A percentile compares a stretch with the other conserved stretches of the same genome.
Evolutionary conservation across 2,888 invertebrate genomes (phyloP).

Genomic region (Drosophila formosana): DNA sequence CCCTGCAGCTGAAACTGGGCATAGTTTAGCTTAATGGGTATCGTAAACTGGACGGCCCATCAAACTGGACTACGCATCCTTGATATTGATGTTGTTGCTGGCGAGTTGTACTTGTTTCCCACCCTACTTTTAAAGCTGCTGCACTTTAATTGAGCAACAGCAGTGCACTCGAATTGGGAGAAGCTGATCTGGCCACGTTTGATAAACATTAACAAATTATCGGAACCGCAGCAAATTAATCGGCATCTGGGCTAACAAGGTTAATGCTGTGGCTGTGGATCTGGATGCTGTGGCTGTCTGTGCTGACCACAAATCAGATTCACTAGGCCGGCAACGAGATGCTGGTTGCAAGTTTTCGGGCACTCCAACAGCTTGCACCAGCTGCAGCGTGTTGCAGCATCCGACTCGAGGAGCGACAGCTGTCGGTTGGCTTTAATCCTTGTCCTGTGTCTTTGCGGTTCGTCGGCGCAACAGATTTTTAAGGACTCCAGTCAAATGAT

Average conservation of each 20-base stretch:
- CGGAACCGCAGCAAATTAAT: constrained; percentile 71
- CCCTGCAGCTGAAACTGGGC: constrained; percentile 24
- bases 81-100: neutral
- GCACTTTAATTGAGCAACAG: constrained; percentile 58
- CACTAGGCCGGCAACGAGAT: constrained; percentile 65
- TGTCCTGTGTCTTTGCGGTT: constrained; percentile 70
- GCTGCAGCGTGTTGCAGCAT: constrained; percentile 60
- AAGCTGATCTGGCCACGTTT: constrained; percentile 29
- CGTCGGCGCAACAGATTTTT: constrained; percentile 64
- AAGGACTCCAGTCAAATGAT: constrained; percentile 49
- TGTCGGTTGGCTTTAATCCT: constrained; percentile 44
- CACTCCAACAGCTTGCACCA: constrained; percentile 71
- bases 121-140: constrained; percentile 67
- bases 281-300: constrained; percentile 28
- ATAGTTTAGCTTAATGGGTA: constrained; percentile 79
- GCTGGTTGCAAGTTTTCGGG: constrained; percentile 17
- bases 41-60: constrained; percentile 65
- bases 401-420: constrained; percentile 55
- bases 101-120: constrained; percentile 37
- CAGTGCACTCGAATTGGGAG: constrained; percentile 19
- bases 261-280: constrained; percentile 35
- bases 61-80: constrained; percentile 36
- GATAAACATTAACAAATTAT: constrained; percentile 78
- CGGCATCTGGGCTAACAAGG: constrained; percentile 72
- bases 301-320: constrained; percentile 76